These are phyloP conservation scores for Eurosta solidaginis DNA, from an alignment of 1,140 invertebrate species.

Conservation along the genomic window DNA sequence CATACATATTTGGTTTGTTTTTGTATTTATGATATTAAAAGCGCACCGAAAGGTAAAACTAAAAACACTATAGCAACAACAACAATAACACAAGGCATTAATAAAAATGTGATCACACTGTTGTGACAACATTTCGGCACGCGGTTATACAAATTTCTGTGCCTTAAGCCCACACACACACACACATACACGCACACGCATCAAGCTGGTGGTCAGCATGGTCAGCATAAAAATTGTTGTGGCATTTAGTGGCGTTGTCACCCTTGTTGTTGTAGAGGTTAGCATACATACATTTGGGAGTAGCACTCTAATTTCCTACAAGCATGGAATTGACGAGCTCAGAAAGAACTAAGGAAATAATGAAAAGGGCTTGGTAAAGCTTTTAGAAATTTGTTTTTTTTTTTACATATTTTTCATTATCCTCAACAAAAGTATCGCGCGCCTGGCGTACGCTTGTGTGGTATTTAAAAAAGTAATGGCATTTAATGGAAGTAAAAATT, in stretches of 20 bases:
- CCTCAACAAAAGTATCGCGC: not conserved
- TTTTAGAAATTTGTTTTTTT: not conserved
- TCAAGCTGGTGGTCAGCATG: not conserved
- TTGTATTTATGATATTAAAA: not conserved
- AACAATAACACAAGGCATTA: not conserved
- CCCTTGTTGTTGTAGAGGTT: not conserved
- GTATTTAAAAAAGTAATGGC: not conserved
- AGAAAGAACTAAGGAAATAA: too few relatives aligned
- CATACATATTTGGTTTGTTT: not conserved
- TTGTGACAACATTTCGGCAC: conserved; percentile 58
- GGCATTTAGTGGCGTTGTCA: not conserved
- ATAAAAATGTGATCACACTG: conserved; percentile 31
- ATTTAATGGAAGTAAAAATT: conserved; percentile 10
- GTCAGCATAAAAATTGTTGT: not conserved
- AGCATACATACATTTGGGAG: not conserved
- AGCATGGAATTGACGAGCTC: not conserved
- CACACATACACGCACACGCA: conserved; percentile 11
- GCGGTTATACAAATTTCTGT: conserved; percentile 54
- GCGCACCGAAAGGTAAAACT: not conserved
- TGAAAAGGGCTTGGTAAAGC: conserved; percentile 1
- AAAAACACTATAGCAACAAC: not conserved
- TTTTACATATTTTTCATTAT: not conserved
- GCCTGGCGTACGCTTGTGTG: not conserved
- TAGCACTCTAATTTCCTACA: conserved; percentile 14
- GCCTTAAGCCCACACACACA: too few relatives aligned